A percentile compares a stretch with the other conserved stretches of the same genome.
phyloP scores from a whole-genome alignment of 2,888 invertebrate genomes.

The Brassicogethes aeneus region DNA sequence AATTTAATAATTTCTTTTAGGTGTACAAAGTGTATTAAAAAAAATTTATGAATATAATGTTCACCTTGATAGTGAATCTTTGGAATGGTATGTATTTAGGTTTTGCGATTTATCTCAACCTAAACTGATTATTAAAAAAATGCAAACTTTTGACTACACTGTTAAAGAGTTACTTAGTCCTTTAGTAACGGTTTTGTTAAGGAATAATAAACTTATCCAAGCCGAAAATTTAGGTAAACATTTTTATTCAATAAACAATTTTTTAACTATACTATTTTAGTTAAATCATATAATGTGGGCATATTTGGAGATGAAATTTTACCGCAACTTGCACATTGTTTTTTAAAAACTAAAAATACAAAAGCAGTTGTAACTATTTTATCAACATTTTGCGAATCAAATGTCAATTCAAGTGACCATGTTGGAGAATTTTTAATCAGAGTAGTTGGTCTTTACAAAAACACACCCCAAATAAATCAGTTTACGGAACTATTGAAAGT shows the following conservation, averaged over 20 bases:
- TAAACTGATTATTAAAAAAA: conserved; percentile 44
- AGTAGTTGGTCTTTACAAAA: neutral
- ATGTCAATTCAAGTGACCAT: conserved; percentile 46
- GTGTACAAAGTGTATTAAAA: conserved; percentile 45
- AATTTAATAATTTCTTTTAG: conserved; percentile 29
- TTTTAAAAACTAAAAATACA: conserved; percentile 42
- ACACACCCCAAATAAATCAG: conserved; percentile 25
- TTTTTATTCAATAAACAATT: too few relatives aligned
- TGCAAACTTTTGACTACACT: conserved; percentile 40
- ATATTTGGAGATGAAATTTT: conserved; percentile 45
- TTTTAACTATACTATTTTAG: conserved; percentile 14
- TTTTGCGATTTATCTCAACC: conserved; percentile 45
- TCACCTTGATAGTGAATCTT: conserved; percentile 49
- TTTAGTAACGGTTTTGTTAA: conserved; percentile 42
- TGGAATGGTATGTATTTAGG: conserved; percentile 48
- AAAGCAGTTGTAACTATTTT: conserved; percentile 43
- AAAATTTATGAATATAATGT: conserved; percentile 48
- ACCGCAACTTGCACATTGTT: conserved; percentile 42
- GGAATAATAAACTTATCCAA: conserved; percentile 21
- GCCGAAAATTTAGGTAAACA: conserved; percentile 46
- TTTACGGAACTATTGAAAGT: conserved; percentile 41
- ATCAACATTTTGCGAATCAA: conserved; percentile 41
- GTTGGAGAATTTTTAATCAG: conserved; percentile 47
- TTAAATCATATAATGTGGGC: conserved; percentile 38
- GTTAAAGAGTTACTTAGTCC: conserved; percentile 40